Conservation (phyloP, 2,888 invertebrate species). For the Pyrgus malvae region DNA sequence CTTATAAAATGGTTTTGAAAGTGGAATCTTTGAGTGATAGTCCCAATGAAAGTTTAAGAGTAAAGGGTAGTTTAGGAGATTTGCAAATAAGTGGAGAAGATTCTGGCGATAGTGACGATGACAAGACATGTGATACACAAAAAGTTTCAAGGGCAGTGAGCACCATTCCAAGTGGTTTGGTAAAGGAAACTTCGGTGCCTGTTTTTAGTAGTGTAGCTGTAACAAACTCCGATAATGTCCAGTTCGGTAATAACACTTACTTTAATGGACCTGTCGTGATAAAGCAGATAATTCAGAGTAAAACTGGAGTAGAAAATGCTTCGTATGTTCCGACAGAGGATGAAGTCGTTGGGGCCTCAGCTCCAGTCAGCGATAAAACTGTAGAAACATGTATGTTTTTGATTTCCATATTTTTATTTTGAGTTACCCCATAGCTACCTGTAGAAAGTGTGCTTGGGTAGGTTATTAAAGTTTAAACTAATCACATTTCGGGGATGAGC, state of each 20-base stretch:
- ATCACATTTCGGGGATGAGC: no score
- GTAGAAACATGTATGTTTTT: slow-evolving; percentile 1
- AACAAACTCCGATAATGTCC: slow-evolving; percentile 86
- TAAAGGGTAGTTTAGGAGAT: slow-evolving; percentile 59
- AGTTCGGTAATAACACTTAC: slow-evolving; percentile 88
- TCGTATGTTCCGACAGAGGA: slow-evolving; percentile 55
- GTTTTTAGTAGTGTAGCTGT: slow-evolving; percentile 84
- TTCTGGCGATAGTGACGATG: slow-evolving; percentile 50
- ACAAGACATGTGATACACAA: slow-evolving; percentile 35
- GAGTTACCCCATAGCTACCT: no score
- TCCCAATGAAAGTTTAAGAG: slow-evolving; percentile 43
- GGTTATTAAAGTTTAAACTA: no score
- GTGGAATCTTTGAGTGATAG: slow-evolving; percentile 36
- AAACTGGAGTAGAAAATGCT: slow-evolving; percentile 58
- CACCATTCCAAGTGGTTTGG: slow-evolving; percentile 46
- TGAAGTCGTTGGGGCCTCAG: slow-evolving; percentile 33
- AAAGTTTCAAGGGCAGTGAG: slow-evolving; percentile 39
- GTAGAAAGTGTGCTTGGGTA: no score
- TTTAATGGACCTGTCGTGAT: slow-evolving; percentile 90
- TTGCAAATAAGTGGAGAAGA: slow-evolving; percentile 56
- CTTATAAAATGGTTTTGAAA: slow-evolving; percentile 48
- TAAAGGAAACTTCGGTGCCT: slow-evolving; percentile 45
- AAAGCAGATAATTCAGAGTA: slow-evolving; percentile 85
- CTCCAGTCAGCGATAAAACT: neutral
- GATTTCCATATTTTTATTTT: no score